Evolutionary conservation across 2,797 vertebrate species (phyloP).

Genomic region (Propithecus deckenii): DNA sequence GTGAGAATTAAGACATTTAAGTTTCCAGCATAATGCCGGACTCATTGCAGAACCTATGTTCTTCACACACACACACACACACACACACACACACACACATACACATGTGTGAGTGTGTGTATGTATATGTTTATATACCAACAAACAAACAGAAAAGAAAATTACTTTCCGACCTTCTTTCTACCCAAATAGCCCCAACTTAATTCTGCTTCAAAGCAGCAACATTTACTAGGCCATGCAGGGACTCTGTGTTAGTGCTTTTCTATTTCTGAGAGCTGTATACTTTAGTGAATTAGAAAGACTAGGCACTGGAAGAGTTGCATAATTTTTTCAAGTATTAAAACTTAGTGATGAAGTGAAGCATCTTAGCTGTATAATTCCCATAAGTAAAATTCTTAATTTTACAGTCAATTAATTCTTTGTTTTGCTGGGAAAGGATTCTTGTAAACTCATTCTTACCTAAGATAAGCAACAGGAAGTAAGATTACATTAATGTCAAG

Average conservation of each 20-base stretch:
- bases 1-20: conserved; percentile 10
- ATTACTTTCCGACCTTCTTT: background rate
- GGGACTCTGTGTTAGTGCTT: background rate
- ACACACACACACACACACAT: background rate
- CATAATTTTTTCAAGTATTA: background rate
- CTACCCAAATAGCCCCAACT: background rate
- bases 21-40: background rate
- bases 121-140: background rate
- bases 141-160: background rate
- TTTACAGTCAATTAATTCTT: background rate
- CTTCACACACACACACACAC: background rate
- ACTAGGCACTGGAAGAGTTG: background rate
- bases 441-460: background rate
- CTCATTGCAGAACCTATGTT: background rate
- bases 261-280: background rate
- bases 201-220: conserved; percentile 6
- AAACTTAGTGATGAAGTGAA: background rate
- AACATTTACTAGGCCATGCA: background rate
- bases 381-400: background rate
- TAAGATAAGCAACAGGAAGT: background rate
- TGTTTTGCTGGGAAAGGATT: background rate
- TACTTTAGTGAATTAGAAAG: background rate
- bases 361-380: background rate
- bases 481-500: background rate
- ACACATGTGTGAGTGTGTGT: fast-evolving